A percentile compares a stretch with the other conserved stretches of the same genome.
Evolutionary conservation across 1,140 invertebrate species (phyloP).

Genomic region (Tribolium castaneum): DNA sequence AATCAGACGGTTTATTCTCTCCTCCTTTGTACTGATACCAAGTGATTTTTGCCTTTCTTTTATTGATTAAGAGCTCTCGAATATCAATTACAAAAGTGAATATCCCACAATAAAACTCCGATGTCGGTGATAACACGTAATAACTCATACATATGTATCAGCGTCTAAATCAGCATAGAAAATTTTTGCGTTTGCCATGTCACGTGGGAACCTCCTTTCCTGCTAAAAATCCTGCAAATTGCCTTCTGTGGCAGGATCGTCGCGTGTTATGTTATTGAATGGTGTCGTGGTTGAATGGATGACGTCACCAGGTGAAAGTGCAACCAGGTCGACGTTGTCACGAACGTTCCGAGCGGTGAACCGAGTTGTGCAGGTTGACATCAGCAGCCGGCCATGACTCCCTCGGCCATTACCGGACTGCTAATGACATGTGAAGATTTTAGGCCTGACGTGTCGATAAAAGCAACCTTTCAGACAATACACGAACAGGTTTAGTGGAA

Average conservation of each 20-base stretch:
- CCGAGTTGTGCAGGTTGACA: slow-evolving; percentile 12
- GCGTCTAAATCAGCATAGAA: neutral
- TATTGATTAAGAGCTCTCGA: too few species aligned
- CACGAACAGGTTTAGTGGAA: neutral
- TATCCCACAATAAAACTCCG: too few species aligned
- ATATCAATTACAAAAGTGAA: too few species aligned
- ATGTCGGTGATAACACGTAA: neutral
- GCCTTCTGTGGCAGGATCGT: slow-evolving; percentile 2
- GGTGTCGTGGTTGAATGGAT: slow-evolving; percentile 42
- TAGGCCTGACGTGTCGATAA: neutral
- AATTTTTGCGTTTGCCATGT: neutral
- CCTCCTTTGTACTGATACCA: neutral
- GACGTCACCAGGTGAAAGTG: slow-evolving; percentile 47
- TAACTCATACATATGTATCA: neutral
- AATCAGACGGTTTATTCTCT: neutral
- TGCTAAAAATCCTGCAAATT: slow-evolving; percentile 3
- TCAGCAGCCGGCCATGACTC: slow-evolving; percentile 15
- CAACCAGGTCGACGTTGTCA: slow-evolving; percentile 38
- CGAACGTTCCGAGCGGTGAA: slow-evolving; percentile 35
- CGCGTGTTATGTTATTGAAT: slow-evolving; percentile 40
- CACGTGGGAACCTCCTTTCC: neutral
- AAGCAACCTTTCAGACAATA: neutral
- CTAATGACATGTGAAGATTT: slow-evolving; percentile 23
- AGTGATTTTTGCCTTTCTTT: too few species aligned
- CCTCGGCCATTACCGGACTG: slow-evolving; percentile 2